Base-by-base conservation (phyloP, 2,888 invertebrate genomes). In the Drosophila sordidapex region DNA sequence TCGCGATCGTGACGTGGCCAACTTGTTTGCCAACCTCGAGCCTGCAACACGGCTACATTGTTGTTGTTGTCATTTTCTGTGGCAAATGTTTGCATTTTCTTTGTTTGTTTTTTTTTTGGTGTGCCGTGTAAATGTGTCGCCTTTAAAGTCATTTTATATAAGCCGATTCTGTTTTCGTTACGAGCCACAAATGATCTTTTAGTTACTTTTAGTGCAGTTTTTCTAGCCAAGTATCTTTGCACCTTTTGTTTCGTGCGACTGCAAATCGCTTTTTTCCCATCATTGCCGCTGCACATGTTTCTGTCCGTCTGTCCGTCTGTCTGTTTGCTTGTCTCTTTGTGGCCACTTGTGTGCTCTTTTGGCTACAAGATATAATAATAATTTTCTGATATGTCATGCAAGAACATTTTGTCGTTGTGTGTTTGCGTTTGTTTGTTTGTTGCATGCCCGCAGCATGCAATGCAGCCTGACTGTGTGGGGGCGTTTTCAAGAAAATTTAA, bases 1-100 rank as follows among this genome's bases (percentile, higher is more conserved):
- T 90, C 87, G 82, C 89, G 90, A 87, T 90, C 87, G 87, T 87
- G 90, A 87, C 90, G 90, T 81, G 90, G 90, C 89, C 81, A 90
- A 89, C 83, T 90, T 86, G 88, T 83, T 89, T 87, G 70, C 71
- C 57, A 69, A 70, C 75, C 75, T 58, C 54, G 49, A 68, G 56
- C 33, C 54, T 61, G 60, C 36, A 36, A 40, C 51, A 31, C 15
- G 43, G 54, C 70, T 49, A 15, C 70, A 57, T 64, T 65, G 48
- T 49, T 71, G 46, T 57, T 61, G 60, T 60, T 71, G 54, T 53
- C 59, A 65, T 18, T 43, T 57, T 57, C 64, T 67, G 56, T 67
- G 52, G 51, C 66, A 76, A 76, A 70, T 76, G 85, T 87, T 83
- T 83, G 87, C 70, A 71, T 77, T 77, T 76, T 80, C 69, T 76